Conservation (phyloP, 2,888 invertebrate genomes). For the Cephus sareptanus region DNA sequence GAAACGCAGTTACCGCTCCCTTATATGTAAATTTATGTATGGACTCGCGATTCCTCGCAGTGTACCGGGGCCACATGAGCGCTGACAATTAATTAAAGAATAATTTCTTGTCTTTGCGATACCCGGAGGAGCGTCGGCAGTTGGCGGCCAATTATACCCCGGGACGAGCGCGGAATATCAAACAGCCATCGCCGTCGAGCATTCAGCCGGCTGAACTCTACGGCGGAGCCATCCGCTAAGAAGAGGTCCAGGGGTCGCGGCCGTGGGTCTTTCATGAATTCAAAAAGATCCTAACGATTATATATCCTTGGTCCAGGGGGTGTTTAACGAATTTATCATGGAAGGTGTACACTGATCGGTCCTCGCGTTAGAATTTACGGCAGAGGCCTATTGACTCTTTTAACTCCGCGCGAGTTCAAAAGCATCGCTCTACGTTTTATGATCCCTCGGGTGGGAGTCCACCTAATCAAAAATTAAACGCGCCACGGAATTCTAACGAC, state of each 20-base stretch:
- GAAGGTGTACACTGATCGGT: background rate
- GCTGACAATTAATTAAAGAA: slow-evolving; percentile 66
- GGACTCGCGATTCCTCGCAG: slow-evolving; percentile 25
- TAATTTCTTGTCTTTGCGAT: slow-evolving; percentile 65
- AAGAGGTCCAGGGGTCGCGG: background rate
- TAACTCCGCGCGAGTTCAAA: background rate
- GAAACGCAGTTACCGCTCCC: slow-evolving; percentile 14
- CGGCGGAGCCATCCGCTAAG: background rate
- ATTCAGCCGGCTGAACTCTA: background rate
- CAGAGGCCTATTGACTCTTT: background rate
- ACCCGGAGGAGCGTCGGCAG: slow-evolving; percentile 51
- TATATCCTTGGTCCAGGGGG: background rate
- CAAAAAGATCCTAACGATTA: background rate
- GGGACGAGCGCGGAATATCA: slow-evolving; percentile 63
- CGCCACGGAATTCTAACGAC: background rate
- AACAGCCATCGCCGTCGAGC: slow-evolving; percentile 48
- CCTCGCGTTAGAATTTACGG: background rate
- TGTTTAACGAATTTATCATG: background rate
- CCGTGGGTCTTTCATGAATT: background rate
- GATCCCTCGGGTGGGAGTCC: background rate
- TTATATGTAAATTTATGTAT: slow-evolving; percentile 30
- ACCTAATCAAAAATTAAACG: slow-evolving; percentile 3
- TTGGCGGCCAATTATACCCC: slow-evolving; percentile 65
- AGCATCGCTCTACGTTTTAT: background rate
- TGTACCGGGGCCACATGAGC: slow-evolving; percentile 30